Percentiles rank a stretch among this genome's conserved stretches.
These are phyloP conservation scores for Drosophila pseudotalamancana DNA, from an alignment of 2,888 invertebrate genomes.

Conservation along the genomic window DNA sequence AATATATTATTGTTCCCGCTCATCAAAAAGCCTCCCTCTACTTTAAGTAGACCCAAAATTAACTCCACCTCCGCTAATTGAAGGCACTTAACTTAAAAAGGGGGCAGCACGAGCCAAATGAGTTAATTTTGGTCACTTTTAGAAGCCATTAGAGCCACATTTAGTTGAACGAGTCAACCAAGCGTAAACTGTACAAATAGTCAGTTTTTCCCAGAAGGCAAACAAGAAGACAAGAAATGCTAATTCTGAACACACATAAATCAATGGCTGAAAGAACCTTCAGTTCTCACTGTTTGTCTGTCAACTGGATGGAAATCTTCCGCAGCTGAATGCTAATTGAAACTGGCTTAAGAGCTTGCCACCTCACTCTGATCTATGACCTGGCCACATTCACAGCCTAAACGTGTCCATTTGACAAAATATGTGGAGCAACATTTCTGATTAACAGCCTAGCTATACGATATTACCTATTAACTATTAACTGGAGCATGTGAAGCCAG, in stretches of 20 bases:
- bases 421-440: slow-evolving; percentile 19
- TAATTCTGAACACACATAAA: slow-evolving; percentile 55
- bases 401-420: slow-evolving; percentile 38
- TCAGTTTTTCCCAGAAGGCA: slow-evolving; percentile 33
- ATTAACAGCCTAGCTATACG: slow-evolving; percentile 9
- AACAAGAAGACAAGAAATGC: slow-evolving; percentile 51
- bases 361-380: slow-evolving; percentile 34
- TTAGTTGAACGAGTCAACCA: slow-evolving; percentile 43
- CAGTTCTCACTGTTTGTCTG: slow-evolving; percentile 47
- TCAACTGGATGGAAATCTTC: slow-evolving; percentile 39
- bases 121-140: slow-evolving; percentile 72
- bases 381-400: too few relatives aligned
- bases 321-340: slow-evolving; percentile 51
- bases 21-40: slow-evolving; percentile 9
- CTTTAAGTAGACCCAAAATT: not conserved
- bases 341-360: slow-evolving; percentile 24
- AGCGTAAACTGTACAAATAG: slow-evolving; percentile 61
- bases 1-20: slow-evolving; percentile 31
- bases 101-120: slow-evolving; percentile 60
- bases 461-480: slow-evolving; percentile 38
- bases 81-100: slow-evolving; percentile 44
- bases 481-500: slow-evolving; percentile 48
- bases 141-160: slow-evolving; percentile 56
- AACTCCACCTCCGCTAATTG: slow-evolving; percentile 45
- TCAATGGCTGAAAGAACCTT: slow-evolving; percentile 46